phyloP scores from a whole-genome alignment of 2,113 vertebrate species.

The Elachura formosa region DNA sequence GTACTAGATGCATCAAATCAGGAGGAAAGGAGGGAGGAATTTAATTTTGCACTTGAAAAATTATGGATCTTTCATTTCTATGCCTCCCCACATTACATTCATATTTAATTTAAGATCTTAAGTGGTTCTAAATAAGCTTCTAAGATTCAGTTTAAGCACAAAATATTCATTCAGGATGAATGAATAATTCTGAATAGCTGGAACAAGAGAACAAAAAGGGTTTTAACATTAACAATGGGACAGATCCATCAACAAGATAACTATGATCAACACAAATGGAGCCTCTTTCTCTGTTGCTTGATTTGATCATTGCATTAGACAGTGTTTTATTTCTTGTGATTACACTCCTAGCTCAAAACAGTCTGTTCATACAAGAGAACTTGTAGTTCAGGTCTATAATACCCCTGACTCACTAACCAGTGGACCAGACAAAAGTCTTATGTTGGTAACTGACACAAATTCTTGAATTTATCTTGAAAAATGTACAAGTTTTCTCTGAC shows the following conservation, averaged over 20 bases:
- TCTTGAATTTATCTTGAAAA: not conserved
- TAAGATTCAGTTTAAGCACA: not conserved
- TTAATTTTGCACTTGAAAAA: conserved; percentile 20
- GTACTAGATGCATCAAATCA: not conserved
- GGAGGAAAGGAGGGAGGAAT: not conserved
- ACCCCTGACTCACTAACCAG: not conserved
- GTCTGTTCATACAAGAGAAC: not conserved
- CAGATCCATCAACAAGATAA: not conserved
- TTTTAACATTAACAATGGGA: not conserved
- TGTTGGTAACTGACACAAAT: not conserved
- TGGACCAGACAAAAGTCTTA: not conserved
- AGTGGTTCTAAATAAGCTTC: conserved; percentile 6
- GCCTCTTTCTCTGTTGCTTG: not conserved
- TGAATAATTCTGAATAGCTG: not conserved
- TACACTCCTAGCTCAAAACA: not conserved
- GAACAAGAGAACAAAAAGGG: not conserved
- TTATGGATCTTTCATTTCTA: not conserved
- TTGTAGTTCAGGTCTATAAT: not conserved
- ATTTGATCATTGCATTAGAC: not conserved
- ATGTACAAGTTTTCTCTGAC: not conserved
- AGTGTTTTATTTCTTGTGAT: not conserved
- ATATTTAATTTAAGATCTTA: conserved; percentile 10
- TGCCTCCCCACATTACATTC: not conserved
- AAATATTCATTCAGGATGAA: conserved; percentile 18
- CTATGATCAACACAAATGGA: not conserved